A percentile compares a stretch with the other conserved stretches of the same genome.
Evolutionary conservation across 2,113 vertebrate species (phyloP).

Genomic region (Salminus brasiliensis): DNA sequence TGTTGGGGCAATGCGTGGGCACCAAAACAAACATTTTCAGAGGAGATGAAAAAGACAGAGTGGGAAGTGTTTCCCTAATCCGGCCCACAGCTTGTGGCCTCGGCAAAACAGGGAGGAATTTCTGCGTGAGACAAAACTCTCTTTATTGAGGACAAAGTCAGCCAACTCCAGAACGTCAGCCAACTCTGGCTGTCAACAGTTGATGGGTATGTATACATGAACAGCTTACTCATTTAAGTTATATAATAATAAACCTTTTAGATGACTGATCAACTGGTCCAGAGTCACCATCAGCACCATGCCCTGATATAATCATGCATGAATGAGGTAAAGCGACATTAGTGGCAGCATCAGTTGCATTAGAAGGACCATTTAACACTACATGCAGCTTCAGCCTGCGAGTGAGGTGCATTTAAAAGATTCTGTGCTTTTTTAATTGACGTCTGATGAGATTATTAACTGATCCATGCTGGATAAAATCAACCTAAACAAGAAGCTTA

Average conservation of each 20-base stretch:
- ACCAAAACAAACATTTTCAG: constrained; percentile 36
- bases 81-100: constrained; percentile 37
- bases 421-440: too few species aligned
- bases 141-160: constrained; percentile 41
- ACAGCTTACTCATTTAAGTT: background rate
- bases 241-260: too few species aligned
- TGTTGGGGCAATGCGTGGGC: constrained; percentile 34
- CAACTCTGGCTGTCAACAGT: constrained; percentile 13
- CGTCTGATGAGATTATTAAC: too few species aligned
- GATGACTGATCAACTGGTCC: too few species aligned
- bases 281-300: background rate
- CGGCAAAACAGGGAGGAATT: constrained; percentile 23
- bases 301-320: too few species aligned
- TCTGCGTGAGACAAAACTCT: constrained; percentile 39
- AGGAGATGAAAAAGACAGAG: constrained; percentile 36
- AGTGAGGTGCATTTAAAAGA: too few species aligned
- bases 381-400: too few species aligned
- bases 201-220: background rate
- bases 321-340: too few species aligned
- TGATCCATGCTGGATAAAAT: too few species aligned
- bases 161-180: background rate
- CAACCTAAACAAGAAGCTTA: too few species aligned
- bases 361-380: too few species aligned
- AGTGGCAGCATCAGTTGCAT: too few species aligned
- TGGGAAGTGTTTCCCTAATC: constrained; percentile 47